Conservation (phyloP, 1,140 invertebrate genomes). For the Rhopalosiphum padi region DNA sequence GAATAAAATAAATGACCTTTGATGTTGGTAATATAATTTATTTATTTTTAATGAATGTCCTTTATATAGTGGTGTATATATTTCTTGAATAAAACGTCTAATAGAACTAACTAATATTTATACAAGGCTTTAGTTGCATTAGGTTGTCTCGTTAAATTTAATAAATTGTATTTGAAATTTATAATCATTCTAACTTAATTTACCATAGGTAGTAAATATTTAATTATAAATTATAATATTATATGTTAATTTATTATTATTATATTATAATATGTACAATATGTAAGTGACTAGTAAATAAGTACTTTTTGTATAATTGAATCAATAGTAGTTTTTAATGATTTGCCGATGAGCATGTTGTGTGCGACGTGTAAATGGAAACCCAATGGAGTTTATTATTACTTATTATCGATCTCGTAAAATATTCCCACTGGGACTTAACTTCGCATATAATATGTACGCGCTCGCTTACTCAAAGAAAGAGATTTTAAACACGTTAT, state of each 20-base stretch:
- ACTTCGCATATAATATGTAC: background rate
- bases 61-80: background rate
- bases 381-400: background rate
- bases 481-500: background rate
- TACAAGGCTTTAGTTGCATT: background rate
- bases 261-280: background rate
- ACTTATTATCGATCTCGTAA: background rate
- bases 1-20: background rate
- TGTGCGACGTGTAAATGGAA: background rate
- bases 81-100: background rate
- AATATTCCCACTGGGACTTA: background rate
- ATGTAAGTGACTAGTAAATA: too few species aligned
- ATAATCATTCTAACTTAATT: background rate
- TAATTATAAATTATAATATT: background rate
- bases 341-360: background rate
- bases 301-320: too few species aligned
- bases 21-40: background rate
- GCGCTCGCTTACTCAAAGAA: background rate
- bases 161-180: background rate
- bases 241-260: background rate
- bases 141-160: background rate
- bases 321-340: too few species aligned
- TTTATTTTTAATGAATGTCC: constrained; percentile 8
- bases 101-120: constrained; percentile 1
- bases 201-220: background rate